phyloP scores from a whole-genome alignment of 2,113 vertebrate species.

The Recurvirostra avosetta region DNA sequence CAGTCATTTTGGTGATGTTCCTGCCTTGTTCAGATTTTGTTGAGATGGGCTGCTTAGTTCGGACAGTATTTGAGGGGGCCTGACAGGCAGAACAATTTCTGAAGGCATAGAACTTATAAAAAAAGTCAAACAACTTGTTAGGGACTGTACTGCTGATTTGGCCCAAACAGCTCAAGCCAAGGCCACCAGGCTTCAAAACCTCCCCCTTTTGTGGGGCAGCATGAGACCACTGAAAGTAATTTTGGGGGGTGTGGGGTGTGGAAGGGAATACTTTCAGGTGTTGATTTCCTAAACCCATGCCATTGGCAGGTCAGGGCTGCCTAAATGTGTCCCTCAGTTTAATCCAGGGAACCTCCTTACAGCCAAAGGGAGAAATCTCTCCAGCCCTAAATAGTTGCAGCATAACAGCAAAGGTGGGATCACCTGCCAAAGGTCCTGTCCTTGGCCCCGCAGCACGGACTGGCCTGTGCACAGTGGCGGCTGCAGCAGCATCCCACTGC shows the following conservation, averaged over 20 bases:
- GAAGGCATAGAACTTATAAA: not conserved
- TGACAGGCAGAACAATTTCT: not conserved
- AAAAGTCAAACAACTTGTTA: not conserved
- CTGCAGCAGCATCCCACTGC: no score
- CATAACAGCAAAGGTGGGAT: not conserved
- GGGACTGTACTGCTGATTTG: not conserved
- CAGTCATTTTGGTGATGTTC: not conserved
- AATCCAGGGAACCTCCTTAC: no score
- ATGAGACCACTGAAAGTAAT: not conserved
- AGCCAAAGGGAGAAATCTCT: no score
- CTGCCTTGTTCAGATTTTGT: not conserved
- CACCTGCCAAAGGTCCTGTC: no score
- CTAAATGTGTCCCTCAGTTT: not conserved
- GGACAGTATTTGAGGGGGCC: not conserved
- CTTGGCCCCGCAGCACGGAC: no score
- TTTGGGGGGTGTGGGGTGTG: rapidly evolving
- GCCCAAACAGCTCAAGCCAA: not conserved
- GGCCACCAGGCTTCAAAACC: not conserved
- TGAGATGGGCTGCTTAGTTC: not conserved
- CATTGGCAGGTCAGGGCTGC: not conserved
- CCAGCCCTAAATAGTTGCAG: not conserved
- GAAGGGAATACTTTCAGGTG: no score
- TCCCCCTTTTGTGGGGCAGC: not conserved
- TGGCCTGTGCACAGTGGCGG: no score
- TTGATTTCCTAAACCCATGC: not conserved